Base-by-base conservation (phyloP, 1,140 invertebrate species). In the Nilaparvata lugens region DNA sequence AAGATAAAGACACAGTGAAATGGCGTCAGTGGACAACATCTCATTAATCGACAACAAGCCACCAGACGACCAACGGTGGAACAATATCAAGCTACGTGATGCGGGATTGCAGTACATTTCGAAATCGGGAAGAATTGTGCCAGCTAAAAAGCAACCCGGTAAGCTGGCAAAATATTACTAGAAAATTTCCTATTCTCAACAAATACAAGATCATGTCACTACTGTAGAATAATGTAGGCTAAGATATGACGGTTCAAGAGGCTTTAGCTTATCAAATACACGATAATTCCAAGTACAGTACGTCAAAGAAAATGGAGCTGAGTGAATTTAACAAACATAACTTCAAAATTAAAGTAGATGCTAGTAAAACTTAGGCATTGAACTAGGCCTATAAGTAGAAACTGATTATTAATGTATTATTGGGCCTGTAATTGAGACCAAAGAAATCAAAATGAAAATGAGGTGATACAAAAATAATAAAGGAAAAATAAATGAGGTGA, bases 61-160 rank as follows among this genome's bases (percentile, higher is more conserved):
- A 43, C 19, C 31, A 28, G 51, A 62, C 28, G 24, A 16, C 23
- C 55, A 62, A 9, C 28, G 61, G 24, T 25, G 18, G 25, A 38
- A 58, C 28, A 73, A 75, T 64, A 76, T 75, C 65, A 71, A 75
- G 63, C 65, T 76, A 61, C 67, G 75, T 51, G 74, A 73, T 62
- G 69, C 73, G 24, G 75, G 75, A 31, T 65, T 73, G 64, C 73
- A 72, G 59, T 76, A 76, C 67, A 69, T 76, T 62, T 75, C 74
- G 42, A 63, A 74, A 43, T 74, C 74, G 21, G 75, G 75, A 52
- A 75, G 74, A 68, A 62, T 74, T 57, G 72, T 76, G 64, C 72
- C 75, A 38, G 75, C 75, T 9, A 76, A 76, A 67, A 72, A 69
- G 69, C 73, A 75, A 51, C 68, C 74, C 74, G 74, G 75, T 76